Evolutionary conservation across 2,113 vertebrate species (phyloP), one percentile per base, ranked within the genome.

Genomic region (Dasyurus viverrinus): DNA sequence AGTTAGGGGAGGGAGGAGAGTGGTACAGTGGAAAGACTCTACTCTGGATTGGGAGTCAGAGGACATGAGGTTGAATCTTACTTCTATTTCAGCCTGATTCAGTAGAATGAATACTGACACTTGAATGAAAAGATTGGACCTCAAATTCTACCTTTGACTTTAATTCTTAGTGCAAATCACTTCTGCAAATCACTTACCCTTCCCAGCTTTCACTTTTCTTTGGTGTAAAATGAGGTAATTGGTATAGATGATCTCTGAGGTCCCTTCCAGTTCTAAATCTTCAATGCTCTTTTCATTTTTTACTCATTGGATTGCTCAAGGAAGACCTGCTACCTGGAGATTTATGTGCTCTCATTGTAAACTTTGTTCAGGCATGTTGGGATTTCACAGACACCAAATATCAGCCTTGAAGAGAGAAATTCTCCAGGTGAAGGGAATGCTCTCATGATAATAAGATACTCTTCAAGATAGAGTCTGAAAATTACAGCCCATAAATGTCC

Each of bases 401-500:
- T 90, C 89, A 90, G 89, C 89, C 27, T 90, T 90, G 23, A 48
- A 30, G 89, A 90, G 25, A 52, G 89, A 48, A 90, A 90, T 90
- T 90, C 89, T 52, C 24, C 46, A 90, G 89, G 89, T 90, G 89
- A 90, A 52, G 46, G 24, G 89, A 52, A 90, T 50, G 89, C n/a
- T 84, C 27, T 9, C n/a, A 42, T 84, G 68, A 84, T 84, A 84
- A 84, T 84, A 84, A 84, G 68, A 84, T 84, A 84, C n/a, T 84
- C n/a, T 84, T 19, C 6, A 84, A 84, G n/a, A 84, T 22, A 84
- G 68, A 6, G 68, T 84, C n/a, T 84, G 68, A 84, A 84, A 84
- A 84, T 84, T 84, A 84, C 68, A 84, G 68, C n/a, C 68, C 68
- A 84, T 84, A 84, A 84, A 84, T 84, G 68, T 84, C n/a, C n/a